Evolutionary conservation across 1,140 invertebrate species (phyloP).

Genomic region (Drosophila pseudoobscura): DNA sequence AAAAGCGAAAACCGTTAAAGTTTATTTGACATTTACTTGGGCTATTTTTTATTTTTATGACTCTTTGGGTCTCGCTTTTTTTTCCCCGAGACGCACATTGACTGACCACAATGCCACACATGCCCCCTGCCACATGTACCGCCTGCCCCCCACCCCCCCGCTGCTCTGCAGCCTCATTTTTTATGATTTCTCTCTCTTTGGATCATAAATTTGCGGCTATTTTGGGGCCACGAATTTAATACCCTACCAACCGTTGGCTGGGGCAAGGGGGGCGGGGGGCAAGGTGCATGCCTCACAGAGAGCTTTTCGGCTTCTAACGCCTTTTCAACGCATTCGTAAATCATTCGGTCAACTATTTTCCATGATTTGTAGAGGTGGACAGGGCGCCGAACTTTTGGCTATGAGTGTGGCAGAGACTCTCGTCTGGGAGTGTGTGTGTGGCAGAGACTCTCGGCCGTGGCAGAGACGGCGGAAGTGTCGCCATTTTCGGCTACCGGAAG

Average conservation of each 20-base stretch:
- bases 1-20: slow-evolving; percentile 76
- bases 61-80: slow-evolving; percentile 62
- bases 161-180: not conserved
- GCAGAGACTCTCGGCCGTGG: slow-evolving; percentile 7
- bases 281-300: too few relatives aligned
- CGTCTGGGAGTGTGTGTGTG: slow-evolving; percentile 42
- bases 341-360: slow-evolving; percentile 73
- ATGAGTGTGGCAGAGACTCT: too few relatives aligned
- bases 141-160: not conserved
- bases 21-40: slow-evolving; percentile 82
- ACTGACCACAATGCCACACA: slow-evolving; percentile 41
- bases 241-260: slow-evolving; percentile 41
- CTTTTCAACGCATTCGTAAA: slow-evolving; percentile 68
- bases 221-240: slow-evolving; percentile 61
- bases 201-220: slow-evolving; percentile 66
- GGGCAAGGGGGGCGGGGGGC: not conserved
- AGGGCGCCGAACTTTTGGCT: slow-evolving; percentile 5
- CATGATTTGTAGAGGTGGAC: slow-evolving; percentile 45
- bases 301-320: slow-evolving; percentile 50
- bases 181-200: slow-evolving; percentile 33
- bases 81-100: slow-evolving; percentile 19
- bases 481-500: slow-evolving; percentile 45
- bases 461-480: slow-evolving; percentile 52
- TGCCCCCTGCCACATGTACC: not conserved
- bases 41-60: slow-evolving; percentile 82